Evolutionary conservation across 2,888 invertebrate genomes (phyloP).

Genomic region (Ferrisia virgata): DNA sequence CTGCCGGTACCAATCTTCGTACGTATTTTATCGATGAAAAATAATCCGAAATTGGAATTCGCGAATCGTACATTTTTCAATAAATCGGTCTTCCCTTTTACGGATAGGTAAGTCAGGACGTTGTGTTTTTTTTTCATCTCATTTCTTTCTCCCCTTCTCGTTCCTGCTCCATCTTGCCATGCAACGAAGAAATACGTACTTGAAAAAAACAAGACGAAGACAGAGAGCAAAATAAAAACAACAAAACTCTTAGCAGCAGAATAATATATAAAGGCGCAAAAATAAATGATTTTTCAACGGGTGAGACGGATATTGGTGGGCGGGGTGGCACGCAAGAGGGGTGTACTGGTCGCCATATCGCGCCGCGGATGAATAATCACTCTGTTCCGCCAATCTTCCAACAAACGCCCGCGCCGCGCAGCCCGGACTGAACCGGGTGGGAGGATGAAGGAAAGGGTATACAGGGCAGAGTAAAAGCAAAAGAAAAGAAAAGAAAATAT

Average conservation of each 20-base stretch:
- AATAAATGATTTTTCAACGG: slow-evolving; percentile 43
- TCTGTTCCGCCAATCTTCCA: slow-evolving; percentile 29
- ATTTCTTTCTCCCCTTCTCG: background rate
- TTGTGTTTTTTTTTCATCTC: background rate
- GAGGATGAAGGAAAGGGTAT: background rate
- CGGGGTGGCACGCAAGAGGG: background rate
- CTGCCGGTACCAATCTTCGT: too few species aligned
- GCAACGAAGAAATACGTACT: background rate
- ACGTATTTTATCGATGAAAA: background rate
- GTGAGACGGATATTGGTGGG: background rate
- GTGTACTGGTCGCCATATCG: slow-evolving; percentile 44
- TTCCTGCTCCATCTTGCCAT: background rate
- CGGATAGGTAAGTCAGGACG: background rate
- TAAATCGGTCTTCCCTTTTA: background rate
- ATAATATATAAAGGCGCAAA: slow-evolving; percentile 1
- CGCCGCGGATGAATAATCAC: slow-evolving; percentile 39
- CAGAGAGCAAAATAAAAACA: background rate
- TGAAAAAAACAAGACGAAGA: background rate
- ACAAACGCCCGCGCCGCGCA: background rate
- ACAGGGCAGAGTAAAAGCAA: background rate
- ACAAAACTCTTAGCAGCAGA: slow-evolving; percentile 8
- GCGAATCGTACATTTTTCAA: background rate
- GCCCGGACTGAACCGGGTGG: background rate
- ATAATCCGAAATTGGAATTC: background rate
- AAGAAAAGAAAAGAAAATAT: slow-evolving; percentile 45